Evolutionary conservation across 2,888 invertebrate genomes (phyloP), one percentile per base, ranked within the genome.

Genomic region (Leptura quadrifasciata): DNA sequence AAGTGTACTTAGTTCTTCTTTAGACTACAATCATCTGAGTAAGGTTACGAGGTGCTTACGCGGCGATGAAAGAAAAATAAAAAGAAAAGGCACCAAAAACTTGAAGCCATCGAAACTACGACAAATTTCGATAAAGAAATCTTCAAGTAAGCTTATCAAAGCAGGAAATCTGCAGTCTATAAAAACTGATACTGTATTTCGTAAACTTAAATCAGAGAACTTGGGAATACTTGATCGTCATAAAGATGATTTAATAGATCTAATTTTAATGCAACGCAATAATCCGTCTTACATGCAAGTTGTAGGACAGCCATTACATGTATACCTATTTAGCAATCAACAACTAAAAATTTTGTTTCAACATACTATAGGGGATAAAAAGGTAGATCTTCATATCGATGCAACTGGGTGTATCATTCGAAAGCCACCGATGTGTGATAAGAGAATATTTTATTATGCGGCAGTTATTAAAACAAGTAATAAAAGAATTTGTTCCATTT

Each of bases 331-430:
- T 31, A 72, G 72, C 47, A 21, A 35, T 17, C 27, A 60, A 20
- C 39, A 71, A n/a, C 47, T 71, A 15, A 61, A 71, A 15, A 71
- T 72, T n/a, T n/a, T n/a, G n/a, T n/a, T n/a, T n/a, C n/a, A n/a
- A n/a, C n/a, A n/a, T n/a, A n/a, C n/a, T n/a, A n/a, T n/a, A n/a
- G n/a, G n/a, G n/a, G n/a, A n/a, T n/a, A n/a, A n/a, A n/a, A n/a
- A n/a, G n/a, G n/a, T n/a, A n/a, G n/a, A n/a, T n/a, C n/a, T n/a
- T n/a, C n/a, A n/a, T n/a, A n/a, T n/a, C n/a, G n/a, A n/a, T n/a
- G n/a, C n/a, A n/a, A n/a, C n/a, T n/a, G n/a, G n/a, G n/a, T n/a
- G n/a, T n/a, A n/a, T n/a, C n/a, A n/a, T n/a, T n/a, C n/a, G n/a
- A n/a, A n/a, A n/a, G n/a, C n/a, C n/a, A n/a, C n/a, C n/a, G n/a